phyloP scores from a whole-genome alignment of 2,888 invertebrate genomes.

The Ennomos fuscantarius region DNA sequence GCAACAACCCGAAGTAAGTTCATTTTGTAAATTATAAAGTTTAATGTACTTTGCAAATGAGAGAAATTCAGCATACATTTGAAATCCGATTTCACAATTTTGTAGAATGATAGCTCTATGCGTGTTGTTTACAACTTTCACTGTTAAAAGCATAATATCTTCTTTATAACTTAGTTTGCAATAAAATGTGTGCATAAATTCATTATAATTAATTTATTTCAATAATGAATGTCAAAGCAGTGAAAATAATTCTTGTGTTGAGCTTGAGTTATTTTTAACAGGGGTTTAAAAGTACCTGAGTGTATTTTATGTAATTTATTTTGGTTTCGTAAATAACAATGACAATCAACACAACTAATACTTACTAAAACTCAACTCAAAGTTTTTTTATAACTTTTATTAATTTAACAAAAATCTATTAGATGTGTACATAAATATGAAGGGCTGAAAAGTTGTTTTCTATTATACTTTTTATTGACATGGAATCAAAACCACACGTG shows the following conservation, averaged over 20 bases:
- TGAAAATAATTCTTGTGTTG: conserved; percentile 9
- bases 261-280: too few relatives aligned
- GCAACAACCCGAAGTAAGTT: conserved; percentile 75
- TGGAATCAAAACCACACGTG: too few relatives aligned
- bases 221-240: neutral
- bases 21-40: neutral
- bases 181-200: neutral
- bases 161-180: too few relatives aligned
- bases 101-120: conserved; percentile 17
- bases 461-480: too few relatives aligned
- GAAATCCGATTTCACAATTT: conserved; percentile 34
- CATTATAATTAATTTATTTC: neutral
- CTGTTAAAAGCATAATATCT: conserved; percentile 9
- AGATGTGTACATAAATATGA: too few relatives aligned
- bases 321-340: too few relatives aligned
- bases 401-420: too few relatives aligned
- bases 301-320: too few relatives aligned
- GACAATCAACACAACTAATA: too few relatives aligned
- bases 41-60: conserved; percentile 27
- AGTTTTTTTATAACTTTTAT: too few relatives aligned
- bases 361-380: too few relatives aligned
- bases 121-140: conserved; percentile 33
- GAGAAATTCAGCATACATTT: conserved; percentile 29
- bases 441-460: too few relatives aligned
- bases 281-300: neutral